Percentiles rank a stretch among this genome's conserved stretches.
These are phyloP conservation scores for Dendrocopos noguchii DNA, from an alignment of 2,113 vertebrate species.

Conservation along the genomic window DNA sequence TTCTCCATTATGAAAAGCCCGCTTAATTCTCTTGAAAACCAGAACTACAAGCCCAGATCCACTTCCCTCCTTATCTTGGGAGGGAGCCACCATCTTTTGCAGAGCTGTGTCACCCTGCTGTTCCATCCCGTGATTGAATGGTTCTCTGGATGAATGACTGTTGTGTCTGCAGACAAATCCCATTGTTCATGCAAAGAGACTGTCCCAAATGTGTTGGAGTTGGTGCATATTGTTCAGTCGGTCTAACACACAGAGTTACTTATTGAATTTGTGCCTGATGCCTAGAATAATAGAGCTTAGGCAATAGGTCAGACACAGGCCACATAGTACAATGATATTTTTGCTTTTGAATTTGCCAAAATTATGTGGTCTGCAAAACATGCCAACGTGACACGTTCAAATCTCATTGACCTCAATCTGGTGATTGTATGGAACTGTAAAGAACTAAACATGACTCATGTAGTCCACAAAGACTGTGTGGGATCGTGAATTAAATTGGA, in stretches of 20 bases:
- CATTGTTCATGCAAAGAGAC: background rate
- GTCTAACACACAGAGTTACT: background rate
- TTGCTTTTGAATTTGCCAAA: background rate
- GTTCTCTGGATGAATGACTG: background rate
- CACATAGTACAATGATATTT: background rate
- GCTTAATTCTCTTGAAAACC: slow-evolving; percentile 12
- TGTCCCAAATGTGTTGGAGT: background rate
- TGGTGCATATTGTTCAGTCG: background rate
- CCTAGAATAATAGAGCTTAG: background rate
- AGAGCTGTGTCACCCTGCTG: background rate
- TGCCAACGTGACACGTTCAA: background rate
- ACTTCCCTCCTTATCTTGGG: background rate
- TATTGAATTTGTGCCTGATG: background rate
- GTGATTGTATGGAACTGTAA: background rate
- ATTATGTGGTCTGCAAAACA: fast-evolving
- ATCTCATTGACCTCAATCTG: background rate
- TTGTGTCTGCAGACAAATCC: slow-evolving; percentile 7
- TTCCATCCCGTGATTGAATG: background rate
- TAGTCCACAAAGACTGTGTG: background rate
- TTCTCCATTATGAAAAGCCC: background rate
- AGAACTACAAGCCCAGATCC: background rate
- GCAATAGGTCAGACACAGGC: background rate
- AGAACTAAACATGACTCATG: background rate
- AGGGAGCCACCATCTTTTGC: background rate
- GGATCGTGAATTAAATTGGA: background rate